Evolutionary conservation across 2,113 vertebrate genomes (phyloP), one percentile per base, ranked within the genome.

Genomic region (Erpornis zantholeuca): DNA sequence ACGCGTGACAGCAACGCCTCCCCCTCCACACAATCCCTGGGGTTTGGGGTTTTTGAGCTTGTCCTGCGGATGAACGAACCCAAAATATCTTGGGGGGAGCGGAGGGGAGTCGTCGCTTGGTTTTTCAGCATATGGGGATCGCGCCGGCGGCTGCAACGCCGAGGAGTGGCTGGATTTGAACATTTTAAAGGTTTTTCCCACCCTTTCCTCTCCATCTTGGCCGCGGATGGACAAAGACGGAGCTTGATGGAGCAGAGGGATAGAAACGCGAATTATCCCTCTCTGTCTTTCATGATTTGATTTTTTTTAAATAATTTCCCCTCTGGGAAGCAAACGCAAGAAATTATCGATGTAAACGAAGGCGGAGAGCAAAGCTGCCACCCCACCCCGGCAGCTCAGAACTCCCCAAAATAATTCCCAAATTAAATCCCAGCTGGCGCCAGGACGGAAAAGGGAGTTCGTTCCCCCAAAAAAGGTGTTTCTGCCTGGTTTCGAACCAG

Each of bases 401-500:
- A 18, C 31, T 3, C 7, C 49, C 31, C 27, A 1, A n/a, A 53
- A 64, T 6, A 19, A 49, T 18, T 25, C 31, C 8, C 6, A 64
- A 23, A 35, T 64, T 28, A 17, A 28, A 18, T 10, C 29, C 14
- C 23, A 22, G 3, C 6, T 10, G 7, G 10, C 0, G 7, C 3
- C 3, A 1, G 7, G 35, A 17, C 15, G 29, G 6, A 16, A 60
- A 50, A 25, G 0, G 5, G 27, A 18, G 1, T 3, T 8, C 4
- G 6, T 12, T 31, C 25, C n/a, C 8, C 1, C 11, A 42, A 42
- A 42, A 13, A 10, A 10, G 38, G 38, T 38, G 38, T 68, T 97
- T 91, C 93, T 92, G 86, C 94, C 93, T 10, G 90, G 95, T 95
- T 92, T 96, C 83, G 86, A 97, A 95, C 84, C 96, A 15, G 91